Evolutionary conservation across 2,797 vertebrate genomes (phyloP), one percentile per base, ranked within the genome.

Genomic region (Tinamus major): DNA sequence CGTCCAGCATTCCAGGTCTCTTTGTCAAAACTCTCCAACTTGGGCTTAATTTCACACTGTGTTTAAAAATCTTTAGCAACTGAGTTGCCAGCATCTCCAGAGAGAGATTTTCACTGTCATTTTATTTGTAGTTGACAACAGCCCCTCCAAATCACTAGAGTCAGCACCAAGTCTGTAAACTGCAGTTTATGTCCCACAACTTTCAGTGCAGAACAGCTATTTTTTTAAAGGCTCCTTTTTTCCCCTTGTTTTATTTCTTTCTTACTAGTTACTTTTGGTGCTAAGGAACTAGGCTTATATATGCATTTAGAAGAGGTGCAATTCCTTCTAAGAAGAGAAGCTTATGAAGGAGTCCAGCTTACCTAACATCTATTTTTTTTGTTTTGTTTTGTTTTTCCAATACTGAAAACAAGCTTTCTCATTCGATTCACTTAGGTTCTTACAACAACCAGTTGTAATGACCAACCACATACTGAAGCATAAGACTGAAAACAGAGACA

Each of bases 151-250:
- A 10, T 33, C 41, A 24, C 13, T 42, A 27, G 7, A 5, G 31
- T n/a, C 11, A 17, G 26, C 0, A 2, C 35, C 16, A 4, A 74
- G 2, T 1, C 62, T 5, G 1, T 20, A 7, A 3, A 0, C 64
- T 41, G 55, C 8, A 13, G 37, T 37, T 71, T 31, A 9, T 2
- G 1, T 17, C 35, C n/a, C 74, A 58, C 10, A 1, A 26, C 4
- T 4, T 14, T 49, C 33, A 49, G 55, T 24, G 44, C 59, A 48
- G 42, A 71, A n/a, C 79, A 46, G 61, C n/a, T 35, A 33, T 31
- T 53, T 29, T 29, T 19, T 13, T 77, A 35, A 44, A 80, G 53
- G 35, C 29, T 33, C 26, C 26, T 51, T 31, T 53, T 41, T 17
- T 17, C 31, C 42, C 37, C 23, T 13, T 33, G 35, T 24, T 64